Percentiles rank a stretch among this genome's conserved stretches.
Evolutionary conservation across 2,113 vertebrate species (phyloP).

Genomic region (Triplophysa siluroides): DNA sequence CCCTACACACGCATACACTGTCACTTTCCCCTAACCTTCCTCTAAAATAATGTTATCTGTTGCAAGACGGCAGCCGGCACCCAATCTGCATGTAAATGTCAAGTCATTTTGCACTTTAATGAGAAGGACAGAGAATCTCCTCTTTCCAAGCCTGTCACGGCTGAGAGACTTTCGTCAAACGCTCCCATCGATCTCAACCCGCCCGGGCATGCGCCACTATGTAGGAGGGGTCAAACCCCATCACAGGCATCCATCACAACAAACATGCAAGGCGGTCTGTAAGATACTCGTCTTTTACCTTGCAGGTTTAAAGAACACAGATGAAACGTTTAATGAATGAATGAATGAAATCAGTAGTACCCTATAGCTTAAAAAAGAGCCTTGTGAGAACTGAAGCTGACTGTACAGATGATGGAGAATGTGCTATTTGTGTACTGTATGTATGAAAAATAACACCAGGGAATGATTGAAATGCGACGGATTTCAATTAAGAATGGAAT

Average conservation of each 20-base stretch:
- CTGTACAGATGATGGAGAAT: background rate
- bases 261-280: background rate
- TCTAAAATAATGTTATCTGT: slow-evolving; percentile 38
- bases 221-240: slow-evolving; percentile 14
- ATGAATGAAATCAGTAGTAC: background rate
- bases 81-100: slow-evolving; percentile 46
- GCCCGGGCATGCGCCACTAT: background rate
- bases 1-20: slow-evolving; percentile 5
- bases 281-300: background rate
- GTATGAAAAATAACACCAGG: slow-evolving; percentile 18
- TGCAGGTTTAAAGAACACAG: background rate
- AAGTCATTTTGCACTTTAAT: slow-evolving; percentile 46
- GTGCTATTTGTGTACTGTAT: background rate
- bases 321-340: background rate
- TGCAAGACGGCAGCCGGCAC: slow-evolving; percentile 26
- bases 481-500: slow-evolving; percentile 17
- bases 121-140: slow-evolving; percentile 44
- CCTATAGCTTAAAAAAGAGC: background rate
- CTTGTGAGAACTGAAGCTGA: background rate
- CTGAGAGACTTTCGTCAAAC: slow-evolving; percentile 22
- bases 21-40: slow-evolving; percentile 36
- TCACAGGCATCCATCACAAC: slow-evolving; percentile 19
- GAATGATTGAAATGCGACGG: background rate
- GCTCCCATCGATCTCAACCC: slow-evolving; percentile 25
- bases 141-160: slow-evolving; percentile 40